Evolutionary conservation across 2,888 invertebrate species (phyloP).

Genomic region (Lamellibrachia satsuma): DNA sequence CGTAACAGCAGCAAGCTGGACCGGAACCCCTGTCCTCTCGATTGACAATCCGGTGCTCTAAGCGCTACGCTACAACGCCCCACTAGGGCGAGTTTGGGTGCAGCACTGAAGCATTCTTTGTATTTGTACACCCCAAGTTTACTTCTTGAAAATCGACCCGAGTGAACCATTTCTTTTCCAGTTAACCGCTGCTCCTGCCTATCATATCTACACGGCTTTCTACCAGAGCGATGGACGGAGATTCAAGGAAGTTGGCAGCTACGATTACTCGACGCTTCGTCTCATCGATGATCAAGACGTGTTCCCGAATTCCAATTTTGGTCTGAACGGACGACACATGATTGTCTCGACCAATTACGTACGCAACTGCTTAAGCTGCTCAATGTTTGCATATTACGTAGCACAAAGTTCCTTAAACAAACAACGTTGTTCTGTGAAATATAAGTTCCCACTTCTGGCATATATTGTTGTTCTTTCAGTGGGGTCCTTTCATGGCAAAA

Average conservation of each 20-base stretch:
- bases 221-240: background rate
- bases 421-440: background rate
- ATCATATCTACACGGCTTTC: background rate
- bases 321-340: background rate
- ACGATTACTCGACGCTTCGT: background rate
- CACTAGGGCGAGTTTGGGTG: too few species aligned
- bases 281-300: background rate
- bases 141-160: background rate
- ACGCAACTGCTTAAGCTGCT: background rate
- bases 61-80: too few species aligned
- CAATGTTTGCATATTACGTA: background rate
- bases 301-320: background rate
- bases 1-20: too few species aligned
- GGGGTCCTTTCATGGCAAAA: conserved; percentile 43
- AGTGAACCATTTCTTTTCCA: background rate
- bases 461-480: conserved; percentile 37
- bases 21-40: too few species aligned
- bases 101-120: too few species aligned
- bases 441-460: background rate
- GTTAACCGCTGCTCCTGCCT: background rate
- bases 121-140: background rate
- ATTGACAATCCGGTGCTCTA: too few species aligned
- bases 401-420: background rate
- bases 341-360: conserved; percentile 1
- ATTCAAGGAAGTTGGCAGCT: background rate